Percentiles rank a stretch among this genome's conserved stretches.
These are phyloP conservation scores for Drosophila melanica DNA, from an alignment of 1,140 invertebrate species.

Conservation along the genomic window DNA sequence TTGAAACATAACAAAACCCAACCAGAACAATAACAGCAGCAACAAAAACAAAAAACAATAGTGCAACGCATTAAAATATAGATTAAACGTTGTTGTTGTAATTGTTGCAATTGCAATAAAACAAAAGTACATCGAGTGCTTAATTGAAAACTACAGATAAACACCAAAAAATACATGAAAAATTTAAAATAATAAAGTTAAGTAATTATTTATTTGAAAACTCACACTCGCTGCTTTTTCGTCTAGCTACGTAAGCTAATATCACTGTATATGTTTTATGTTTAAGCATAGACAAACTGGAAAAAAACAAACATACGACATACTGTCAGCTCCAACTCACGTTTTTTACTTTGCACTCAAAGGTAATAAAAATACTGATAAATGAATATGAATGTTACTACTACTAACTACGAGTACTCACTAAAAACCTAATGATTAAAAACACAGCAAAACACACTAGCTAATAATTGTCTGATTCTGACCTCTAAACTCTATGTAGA, in stretches of 20 bases:
- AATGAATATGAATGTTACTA: slow-evolving; percentile 49
- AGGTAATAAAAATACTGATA: slow-evolving; percentile 28
- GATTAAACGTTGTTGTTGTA: slow-evolving; percentile 16
- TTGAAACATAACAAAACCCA: slow-evolving; percentile 4
- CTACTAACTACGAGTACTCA: slow-evolving; percentile 31
- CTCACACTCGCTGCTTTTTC: slow-evolving; percentile 54
- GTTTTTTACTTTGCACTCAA: slow-evolving; percentile 45
- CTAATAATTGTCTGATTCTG: slow-evolving; percentile 30
- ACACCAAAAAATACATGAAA: slow-evolving; percentile 33
- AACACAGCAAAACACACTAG: slow-evolving; percentile 16
- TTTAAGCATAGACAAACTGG: slow-evolving; percentile 37
- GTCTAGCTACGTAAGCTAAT: slow-evolving; percentile 55
- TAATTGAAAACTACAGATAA: slow-evolving; percentile 8
- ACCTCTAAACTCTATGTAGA: slow-evolving; percentile 24
- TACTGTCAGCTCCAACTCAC: slow-evolving; percentile 37
- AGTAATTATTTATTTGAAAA: slow-evolving; percentile 25
- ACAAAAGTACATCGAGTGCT: slow-evolving; percentile 6
- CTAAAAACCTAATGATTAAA: slow-evolving; percentile 24
- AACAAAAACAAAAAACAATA: slow-evolving; percentile 18
- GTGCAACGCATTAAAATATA: slow-evolving; percentile 8
- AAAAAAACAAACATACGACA: slow-evolving; percentile 34
- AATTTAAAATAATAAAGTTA: slow-evolving; percentile 8
- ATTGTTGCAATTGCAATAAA: slow-evolving; percentile 42
- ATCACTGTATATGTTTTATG: slow-evolving; percentile 46
- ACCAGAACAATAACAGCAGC: slow-evolving; percentile 12